Base-by-base conservation (phyloP, 2,888 invertebrate species). In the Anarsia innoxiella region DNA sequence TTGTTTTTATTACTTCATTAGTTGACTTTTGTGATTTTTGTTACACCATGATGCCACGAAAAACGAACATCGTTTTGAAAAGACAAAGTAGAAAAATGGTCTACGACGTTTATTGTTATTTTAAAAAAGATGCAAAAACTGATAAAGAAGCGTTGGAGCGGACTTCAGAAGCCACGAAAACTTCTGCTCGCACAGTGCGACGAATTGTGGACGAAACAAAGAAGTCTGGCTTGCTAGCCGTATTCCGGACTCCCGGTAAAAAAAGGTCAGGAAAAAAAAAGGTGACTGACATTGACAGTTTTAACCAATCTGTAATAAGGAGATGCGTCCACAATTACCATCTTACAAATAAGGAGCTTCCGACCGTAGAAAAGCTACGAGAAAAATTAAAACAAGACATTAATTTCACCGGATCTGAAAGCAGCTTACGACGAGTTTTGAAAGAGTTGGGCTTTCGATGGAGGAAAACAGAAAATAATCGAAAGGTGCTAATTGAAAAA, bases 301-400 rank as follows among this genome's bases (percentile, higher is more conserved):
- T 59, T 31, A 51, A 57, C 29, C 48, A 53, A 41, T 47, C 51
- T 2, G 53, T 58, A 0, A 55, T 62, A 12, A 60, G 49, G 44
- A 52, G 55, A 12, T 51, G 48, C 19, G 48, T 62, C 4, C 56
- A 64, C 26, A 61, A 57, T 39, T 61, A 40, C 27, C 40, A 47
- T 12, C 6, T 28, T 2, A 40, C 30, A 10, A 25, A 39, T 1
- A 44, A 42, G 23, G 40, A 44, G 28, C 14, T 46, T 4, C 46
- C 44, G 1, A 53, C 59, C 4, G 26, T 59, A 9, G 35, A 26
- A 9, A 49, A 49, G 26, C 31, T 60, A 4, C 28, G 11, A 44
- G 26, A 35, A 30, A 38, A 37, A 49, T 23, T 48, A 35, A 3
- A 46, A 4, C 10, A 30, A 12, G 44, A 49, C n/a, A 46, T 51